Conservation (phyloP, 2,113 vertebrate genomes). For the Psettodes erumei region DNA sequence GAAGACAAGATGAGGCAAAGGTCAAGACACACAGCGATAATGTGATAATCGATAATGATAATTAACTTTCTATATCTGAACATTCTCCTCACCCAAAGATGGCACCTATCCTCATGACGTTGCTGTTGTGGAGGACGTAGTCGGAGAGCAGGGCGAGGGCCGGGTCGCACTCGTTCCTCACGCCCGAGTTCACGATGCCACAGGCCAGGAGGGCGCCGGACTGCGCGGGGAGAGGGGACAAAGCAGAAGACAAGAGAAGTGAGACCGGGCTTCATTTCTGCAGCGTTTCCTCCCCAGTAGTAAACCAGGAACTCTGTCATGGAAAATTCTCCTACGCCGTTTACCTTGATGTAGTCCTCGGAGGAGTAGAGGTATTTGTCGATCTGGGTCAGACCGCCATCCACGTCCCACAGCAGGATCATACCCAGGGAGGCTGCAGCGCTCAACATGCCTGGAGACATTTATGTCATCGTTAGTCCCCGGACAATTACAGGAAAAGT, state of each 20-base stretch:
- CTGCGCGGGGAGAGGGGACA: conserved; percentile 69
- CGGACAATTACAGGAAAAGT: neutral
- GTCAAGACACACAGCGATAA: neutral
- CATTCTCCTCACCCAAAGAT: conserved; percentile 93
- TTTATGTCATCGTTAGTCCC: neutral
- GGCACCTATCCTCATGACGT: conserved; percentile 96
- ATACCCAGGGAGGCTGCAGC: conserved; percentile 97
- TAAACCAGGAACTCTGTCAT: neutral
- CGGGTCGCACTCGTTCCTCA: conserved; percentile 98
- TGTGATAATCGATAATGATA: neutral
- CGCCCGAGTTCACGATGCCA: conserved; percentile 97
- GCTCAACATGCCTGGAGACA: conserved; percentile 92
- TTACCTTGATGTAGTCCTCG: conserved; percentile 98
- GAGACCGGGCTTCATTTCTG: neutral
- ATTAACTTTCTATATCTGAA: neutral
- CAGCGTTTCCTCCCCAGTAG: neutral
- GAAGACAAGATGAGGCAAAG: conserved; percentile 34
- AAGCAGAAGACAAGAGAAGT: no score
- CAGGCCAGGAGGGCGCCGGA: conserved; percentile 97
- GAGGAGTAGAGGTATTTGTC: conserved; percentile 99
- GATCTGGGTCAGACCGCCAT: conserved; percentile 96
- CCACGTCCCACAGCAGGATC: conserved; percentile 97
- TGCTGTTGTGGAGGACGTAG: conserved; percentile 98
- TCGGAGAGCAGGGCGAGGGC: conserved; percentile 96
- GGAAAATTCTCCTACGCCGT: neutral